phyloP scores from a whole-genome alignment of 2,113 vertebrate species.

The Sebastes schlegelii region DNA sequence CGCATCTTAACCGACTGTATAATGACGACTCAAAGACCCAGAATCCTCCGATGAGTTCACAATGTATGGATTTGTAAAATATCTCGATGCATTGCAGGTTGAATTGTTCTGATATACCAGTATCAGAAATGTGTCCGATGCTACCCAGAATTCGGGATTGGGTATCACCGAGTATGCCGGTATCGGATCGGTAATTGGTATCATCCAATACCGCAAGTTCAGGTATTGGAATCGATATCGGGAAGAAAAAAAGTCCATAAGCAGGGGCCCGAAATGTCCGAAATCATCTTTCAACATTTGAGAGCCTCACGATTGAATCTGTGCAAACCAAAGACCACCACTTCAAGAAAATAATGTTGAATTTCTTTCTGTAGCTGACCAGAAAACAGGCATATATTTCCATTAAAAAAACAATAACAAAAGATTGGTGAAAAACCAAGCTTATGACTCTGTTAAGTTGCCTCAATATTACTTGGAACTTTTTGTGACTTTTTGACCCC shows the following conservation, averaged over 20 bases:
- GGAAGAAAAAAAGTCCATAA: neutral
- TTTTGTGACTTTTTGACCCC: neutral
- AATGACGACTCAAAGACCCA: constrained; percentile 28
- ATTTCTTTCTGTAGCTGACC: neutral
- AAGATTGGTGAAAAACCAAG: neutral
- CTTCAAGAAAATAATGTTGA: neutral
- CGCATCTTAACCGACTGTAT: neutral
- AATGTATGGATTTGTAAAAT: neutral
- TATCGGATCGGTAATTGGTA: too few species aligned
- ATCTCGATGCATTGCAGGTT: neutral
- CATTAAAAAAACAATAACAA: neutral
- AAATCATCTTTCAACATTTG: neutral
- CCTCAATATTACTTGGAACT: neutral
- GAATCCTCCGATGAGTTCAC: neutral
- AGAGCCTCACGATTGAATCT: neutral
- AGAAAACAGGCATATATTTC: neutral
- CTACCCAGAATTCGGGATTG: too few species aligned
- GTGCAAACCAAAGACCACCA: neutral
- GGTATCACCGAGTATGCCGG: too few species aligned
- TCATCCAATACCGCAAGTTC: too few species aligned
- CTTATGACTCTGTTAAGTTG: neutral
- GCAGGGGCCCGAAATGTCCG: neutral
- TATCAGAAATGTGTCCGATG: too few species aligned
- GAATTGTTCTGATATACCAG: too few species aligned
- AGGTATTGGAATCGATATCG: too few species aligned